Evolutionary conservation across 1,140 invertebrate genomes (phyloP), one percentile per base, ranked within the genome.

Genomic region (Drosophila nikananu): DNA sequence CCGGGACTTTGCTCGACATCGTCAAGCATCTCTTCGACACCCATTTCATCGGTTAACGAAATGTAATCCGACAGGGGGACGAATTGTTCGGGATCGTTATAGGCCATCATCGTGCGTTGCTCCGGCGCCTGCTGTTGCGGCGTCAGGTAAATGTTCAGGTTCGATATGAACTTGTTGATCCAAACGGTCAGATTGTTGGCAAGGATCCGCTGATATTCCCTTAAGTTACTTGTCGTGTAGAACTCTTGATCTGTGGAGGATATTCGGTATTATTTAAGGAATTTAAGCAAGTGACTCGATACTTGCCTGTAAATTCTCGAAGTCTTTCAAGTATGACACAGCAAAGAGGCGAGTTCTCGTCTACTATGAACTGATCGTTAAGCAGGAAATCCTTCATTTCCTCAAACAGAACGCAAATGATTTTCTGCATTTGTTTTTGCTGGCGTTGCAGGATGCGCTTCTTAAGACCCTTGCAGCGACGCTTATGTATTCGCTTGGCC

Each of bases 141-240:
- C 12, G 83, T 71, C 66, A 91, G 37, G 55, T 91, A 90, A 27
- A 92, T 92, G 49, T 92, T 92, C 35, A 93, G 57, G 70, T 92
- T 91, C 4, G 90, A 91, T 41, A 92, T 92, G 55, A 93, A 93
- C 59, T 93, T 93, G 65, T 93, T 91, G n/a, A 93, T 91, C 92
- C 92, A 93, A 46, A 91, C 91, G 17, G 90, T 89, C 25, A 93
- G 44, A 57, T 93, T 93, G 55, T 91, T 90, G 27, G 91, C 80
- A 25, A 93, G 63, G 41, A 92, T 86, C 37, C 81, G 78, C 46
- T 92, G 90, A 65, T 91, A 92, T 41, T 92, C 87, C 2, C 89
- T 72, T 21, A 92, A 51, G 41, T 92, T 91, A 15, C 81, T 91
- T 41, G 91, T 92, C 5, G 91, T 91, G 49, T 87, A 92, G 54